A percentile compares a stretch with the other conserved stretches of the same genome.
phyloP scores from a whole-genome alignment of 2,797 vertebrate genomes.

The Coregonus suidteri region DNA sequence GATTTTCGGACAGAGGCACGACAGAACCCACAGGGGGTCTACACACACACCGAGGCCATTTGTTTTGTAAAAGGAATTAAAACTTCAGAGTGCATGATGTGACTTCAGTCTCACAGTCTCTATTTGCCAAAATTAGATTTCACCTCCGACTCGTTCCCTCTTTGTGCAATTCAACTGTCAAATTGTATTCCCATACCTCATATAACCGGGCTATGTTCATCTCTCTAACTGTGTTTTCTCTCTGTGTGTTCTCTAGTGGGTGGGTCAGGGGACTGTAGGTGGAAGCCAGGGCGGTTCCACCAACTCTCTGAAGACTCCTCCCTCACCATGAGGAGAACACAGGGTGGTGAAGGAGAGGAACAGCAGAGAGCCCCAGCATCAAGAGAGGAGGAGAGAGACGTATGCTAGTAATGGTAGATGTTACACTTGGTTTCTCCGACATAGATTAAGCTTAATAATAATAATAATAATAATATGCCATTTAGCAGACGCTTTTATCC shows the following conservation, averaged over 20 bases:
- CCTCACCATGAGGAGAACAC: constrained; percentile 59
- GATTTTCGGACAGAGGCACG: constrained; percentile 27
- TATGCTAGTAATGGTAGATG: not conserved
- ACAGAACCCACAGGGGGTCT: constrained; percentile 12
- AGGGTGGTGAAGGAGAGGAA: not conserved
- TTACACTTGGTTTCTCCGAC: not conserved
- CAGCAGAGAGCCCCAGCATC: not conserved
- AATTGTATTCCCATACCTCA: not conserved
- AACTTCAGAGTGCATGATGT: constrained; percentile 6
- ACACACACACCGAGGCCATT: not conserved
- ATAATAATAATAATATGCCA: too few relatives aligned
- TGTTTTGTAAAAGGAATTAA: constrained; percentile 2
- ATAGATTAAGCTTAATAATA: not conserved
- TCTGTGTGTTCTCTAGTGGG: constrained; percentile 57
- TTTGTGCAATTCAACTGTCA: not conserved
- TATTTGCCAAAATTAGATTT: not conserved
- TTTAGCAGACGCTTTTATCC: too few relatives aligned
- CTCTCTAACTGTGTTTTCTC: too few relatives aligned
- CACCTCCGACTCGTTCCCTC: not conserved
- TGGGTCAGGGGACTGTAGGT: constrained; percentile 64
- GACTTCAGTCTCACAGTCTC: not conserved
- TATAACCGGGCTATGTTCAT: not conserved
- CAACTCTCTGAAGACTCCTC: constrained; percentile 77
- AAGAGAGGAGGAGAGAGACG: not conserved
- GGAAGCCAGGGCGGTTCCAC: constrained; percentile 78